phyloP scores from a whole-genome alignment of 2,888 invertebrate genomes.

The Torymus aiolomorphi region DNA sequence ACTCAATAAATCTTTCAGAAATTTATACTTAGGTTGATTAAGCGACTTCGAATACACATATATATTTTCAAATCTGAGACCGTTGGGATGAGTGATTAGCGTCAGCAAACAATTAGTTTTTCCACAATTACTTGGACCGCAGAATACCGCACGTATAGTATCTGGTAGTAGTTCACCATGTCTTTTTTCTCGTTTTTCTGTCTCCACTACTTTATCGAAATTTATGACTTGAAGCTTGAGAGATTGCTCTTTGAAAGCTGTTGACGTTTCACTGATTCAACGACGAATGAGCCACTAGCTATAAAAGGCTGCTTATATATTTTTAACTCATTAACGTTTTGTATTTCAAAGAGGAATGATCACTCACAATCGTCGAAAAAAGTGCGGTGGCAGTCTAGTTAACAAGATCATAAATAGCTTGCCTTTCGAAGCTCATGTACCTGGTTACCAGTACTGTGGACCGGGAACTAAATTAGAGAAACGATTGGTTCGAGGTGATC shows the following conservation, averaged over 20 bases:
- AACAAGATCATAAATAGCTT: slow-evolving; percentile 53
- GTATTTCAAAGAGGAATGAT: neutral
- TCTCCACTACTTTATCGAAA: slow-evolving; percentile 17
- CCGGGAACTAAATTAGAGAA: slow-evolving; percentile 65
- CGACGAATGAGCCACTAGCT: neutral
- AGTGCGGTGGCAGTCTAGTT: neutral
- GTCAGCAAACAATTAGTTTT: slow-evolving; percentile 20
- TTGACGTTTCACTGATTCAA: neutral
- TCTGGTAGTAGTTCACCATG: slow-evolving; percentile 27
- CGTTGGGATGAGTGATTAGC: slow-evolving; percentile 28
- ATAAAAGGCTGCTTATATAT: slow-evolving; percentile 18
- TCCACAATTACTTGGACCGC: slow-evolving; percentile 22
- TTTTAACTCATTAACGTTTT: neutral
- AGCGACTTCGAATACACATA: no score
- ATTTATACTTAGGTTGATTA: no score
- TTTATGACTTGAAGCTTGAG: neutral
- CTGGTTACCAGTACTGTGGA: no score
- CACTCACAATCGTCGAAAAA: neutral
- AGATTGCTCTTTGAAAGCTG: neutral
- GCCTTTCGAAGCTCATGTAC: slow-evolving; percentile 58
- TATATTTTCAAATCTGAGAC: no score
- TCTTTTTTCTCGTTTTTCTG: slow-evolving; percentile 6
- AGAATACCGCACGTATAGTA: slow-evolving; percentile 28
- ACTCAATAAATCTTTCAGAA: no score
- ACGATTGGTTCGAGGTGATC: no score